These are phyloP conservation scores for honey bee (Apis mellifera) DNA, from an alignment of 1,140 invertebrate genomes.

Conservation along the genomic window Amel_HAv3.1 CM009945.2:2674001-2674500, in stretches of 20 bases:
- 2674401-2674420: too few relatives aligned
- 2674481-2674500: not conserved
- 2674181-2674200: constrained; percentile 6
- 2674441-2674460: too few relatives aligned
- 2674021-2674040: not conserved
- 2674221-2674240: not conserved
- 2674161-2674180: not conserved
- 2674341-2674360: too few relatives aligned
- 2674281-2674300: too few relatives aligned
- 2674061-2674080: not conserved
- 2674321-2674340: too few relatives aligned
- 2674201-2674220: not conserved
- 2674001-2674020: not conserved
- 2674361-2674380: too few relatives aligned
- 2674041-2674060: not conserved
- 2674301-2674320: too few relatives aligned
- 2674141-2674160: not conserved
- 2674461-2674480: not conserved
- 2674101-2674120: not conserved
- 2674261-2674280: too few relatives aligned
- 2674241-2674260: not conserved
- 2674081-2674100: not conserved
- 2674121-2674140: not conserved
- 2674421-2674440: too few relatives aligned
- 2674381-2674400: too few relatives aligned